These are phyloP conservation scores for Epirrhoe tristata DNA, from an alignment of 2,888 invertebrate genomes.

Conservation along the genomic window DNA sequence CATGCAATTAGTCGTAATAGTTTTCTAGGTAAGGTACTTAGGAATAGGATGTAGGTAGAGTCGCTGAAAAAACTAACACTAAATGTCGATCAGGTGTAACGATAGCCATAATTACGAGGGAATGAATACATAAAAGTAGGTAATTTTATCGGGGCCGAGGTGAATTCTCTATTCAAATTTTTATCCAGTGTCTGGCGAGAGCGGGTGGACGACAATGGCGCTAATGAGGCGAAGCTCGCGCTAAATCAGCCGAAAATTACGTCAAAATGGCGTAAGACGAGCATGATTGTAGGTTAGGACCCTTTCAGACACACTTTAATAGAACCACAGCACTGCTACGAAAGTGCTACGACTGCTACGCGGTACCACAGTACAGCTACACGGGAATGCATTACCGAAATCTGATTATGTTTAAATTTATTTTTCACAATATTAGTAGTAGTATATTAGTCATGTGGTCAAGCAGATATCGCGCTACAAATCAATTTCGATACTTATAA, in stretches of 20 bases:
- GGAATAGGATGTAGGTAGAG: neutral
- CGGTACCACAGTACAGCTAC: too few relatives aligned
- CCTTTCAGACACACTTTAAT: slow-evolving; percentile 16
- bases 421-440: too few relatives aligned
- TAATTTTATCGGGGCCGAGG: slow-evolving; percentile 22
- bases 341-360: neutral
- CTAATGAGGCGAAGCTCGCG: slow-evolving; percentile 49
- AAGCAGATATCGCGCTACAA: neutral
- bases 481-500: neutral
- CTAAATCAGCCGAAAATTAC: slow-evolving; percentile 50
- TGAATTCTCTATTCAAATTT: slow-evolving; percentile 42
- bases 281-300: slow-evolving; percentile 40
- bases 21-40: too few relatives aligned
- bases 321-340: slow-evolving; percentile 5
- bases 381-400: too few relatives aligned
- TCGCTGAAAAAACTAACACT: neutral
- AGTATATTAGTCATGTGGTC: neutral
- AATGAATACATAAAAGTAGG: slow-evolving; percentile 36
- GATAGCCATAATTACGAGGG: slow-evolving; percentile 27
- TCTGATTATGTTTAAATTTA: too few relatives aligned
- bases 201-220: slow-evolving; percentile 45
- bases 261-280: slow-evolving; percentile 47
- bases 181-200: slow-evolving; percentile 33
- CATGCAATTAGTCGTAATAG: too few relatives aligned
- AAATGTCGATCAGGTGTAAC: slow-evolving; percentile 12